Percentiles rank a stretch among this genome's conserved stretches.
Evolutionary conservation across 2,888 invertebrate species (phyloP).

Genomic region (Epinotia bilunana): DNA sequence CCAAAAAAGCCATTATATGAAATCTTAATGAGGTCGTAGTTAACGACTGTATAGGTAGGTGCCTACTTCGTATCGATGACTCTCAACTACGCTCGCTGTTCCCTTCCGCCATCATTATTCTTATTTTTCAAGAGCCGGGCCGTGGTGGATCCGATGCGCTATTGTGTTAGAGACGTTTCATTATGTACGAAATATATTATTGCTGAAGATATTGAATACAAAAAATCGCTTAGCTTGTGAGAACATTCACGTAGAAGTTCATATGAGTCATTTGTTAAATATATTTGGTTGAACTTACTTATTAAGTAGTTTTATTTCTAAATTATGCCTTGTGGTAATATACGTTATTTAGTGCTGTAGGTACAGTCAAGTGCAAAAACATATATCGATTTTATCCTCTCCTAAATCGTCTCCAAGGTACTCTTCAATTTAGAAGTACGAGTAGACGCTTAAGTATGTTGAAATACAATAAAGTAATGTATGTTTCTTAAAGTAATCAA

Average conservation of each 20-base stretch:
- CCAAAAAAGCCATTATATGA: too few species aligned
- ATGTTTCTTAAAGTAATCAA: background rate
- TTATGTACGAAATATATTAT: slow-evolving; percentile 31
- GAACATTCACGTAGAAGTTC: background rate
- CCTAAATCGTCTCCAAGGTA: background rate
- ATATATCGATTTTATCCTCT: too few species aligned
- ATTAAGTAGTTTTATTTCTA: too few species aligned
- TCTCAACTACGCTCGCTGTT: slow-evolving; percentile 54
- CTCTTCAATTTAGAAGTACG: too few species aligned
- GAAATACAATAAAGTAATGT: too few species aligned
- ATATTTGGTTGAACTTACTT: too few species aligned
- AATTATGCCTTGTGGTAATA: too few species aligned
- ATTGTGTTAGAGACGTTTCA: slow-evolving; percentile 40
- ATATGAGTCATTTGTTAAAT: background rate
- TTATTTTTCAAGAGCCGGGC: slow-evolving; percentile 51
- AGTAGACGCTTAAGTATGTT: too few species aligned
- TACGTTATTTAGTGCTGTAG: too few species aligned
- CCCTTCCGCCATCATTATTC: slow-evolving; percentile 59
- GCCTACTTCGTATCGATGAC: slow-evolving; percentile 62
- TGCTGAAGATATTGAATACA: slow-evolving; percentile 11
- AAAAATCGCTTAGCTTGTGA: slow-evolving; percentile 3
- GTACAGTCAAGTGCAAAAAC: too few species aligned
- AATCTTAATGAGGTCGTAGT: slow-evolving; percentile 63
- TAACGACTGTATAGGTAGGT: slow-evolving; percentile 48
- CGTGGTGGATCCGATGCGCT: slow-evolving; percentile 25